Evolutionary conservation across 2,797 vertebrate species (phyloP).

Genomic region (Myotis vivesi): DNA sequence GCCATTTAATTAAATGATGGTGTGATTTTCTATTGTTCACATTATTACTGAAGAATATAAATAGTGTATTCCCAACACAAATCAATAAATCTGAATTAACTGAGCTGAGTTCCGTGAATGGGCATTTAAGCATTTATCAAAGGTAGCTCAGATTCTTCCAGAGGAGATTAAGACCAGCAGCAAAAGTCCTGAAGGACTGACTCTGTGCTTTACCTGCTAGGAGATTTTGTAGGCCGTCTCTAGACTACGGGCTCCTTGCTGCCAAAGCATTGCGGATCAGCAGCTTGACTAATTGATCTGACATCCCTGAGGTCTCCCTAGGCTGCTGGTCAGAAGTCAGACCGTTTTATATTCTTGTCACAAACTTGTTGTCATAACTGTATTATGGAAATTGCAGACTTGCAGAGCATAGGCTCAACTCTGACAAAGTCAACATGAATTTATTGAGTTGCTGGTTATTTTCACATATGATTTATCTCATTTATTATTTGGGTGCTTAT

Average conservation of each 20-base stretch:
- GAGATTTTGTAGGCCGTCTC: neutral
- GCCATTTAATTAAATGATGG: conserved; percentile 46
- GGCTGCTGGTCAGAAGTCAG: conserved; percentile 21
- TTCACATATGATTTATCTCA: neutral
- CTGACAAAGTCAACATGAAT: neutral
- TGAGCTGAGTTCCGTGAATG: neutral
- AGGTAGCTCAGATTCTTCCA: neutral
- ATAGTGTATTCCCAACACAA: neutral
- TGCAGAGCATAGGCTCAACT: neutral
- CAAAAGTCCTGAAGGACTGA: neutral
- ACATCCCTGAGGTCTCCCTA: neutral
- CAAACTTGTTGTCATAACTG: neutral
- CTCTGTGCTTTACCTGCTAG: neutral
- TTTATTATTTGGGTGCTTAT: neutral
- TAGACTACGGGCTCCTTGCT: neutral
- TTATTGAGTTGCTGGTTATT: neutral
- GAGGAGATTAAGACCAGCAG: neutral
- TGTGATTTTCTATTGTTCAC: conserved; percentile 47
- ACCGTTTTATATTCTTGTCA: neutral
- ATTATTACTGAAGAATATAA: conserved; percentile 41
- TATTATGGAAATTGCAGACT: neutral
- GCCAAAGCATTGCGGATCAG: neutral
- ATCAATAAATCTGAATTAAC: conserved; percentile 56
- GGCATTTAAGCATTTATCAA: conserved; percentile 28
- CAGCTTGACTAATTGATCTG: conserved; percentile 17